Evolutionary conservation across 2,113 vertebrate genomes (phyloP).

Genomic region (Megaceryle torquata): DNA sequence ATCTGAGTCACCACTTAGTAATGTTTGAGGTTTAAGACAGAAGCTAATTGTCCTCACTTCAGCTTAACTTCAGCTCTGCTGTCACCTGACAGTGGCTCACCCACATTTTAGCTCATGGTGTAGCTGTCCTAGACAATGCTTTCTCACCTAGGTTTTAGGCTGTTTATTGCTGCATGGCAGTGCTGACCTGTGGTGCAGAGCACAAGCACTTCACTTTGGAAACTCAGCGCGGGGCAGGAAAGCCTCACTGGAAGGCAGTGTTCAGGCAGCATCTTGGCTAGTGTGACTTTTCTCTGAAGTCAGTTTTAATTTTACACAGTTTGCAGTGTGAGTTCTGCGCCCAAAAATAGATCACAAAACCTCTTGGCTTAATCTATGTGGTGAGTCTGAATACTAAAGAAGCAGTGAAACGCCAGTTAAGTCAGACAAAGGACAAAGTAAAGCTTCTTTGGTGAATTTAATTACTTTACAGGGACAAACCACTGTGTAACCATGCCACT

Average conservation of each 20-base stretch:
- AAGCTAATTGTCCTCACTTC: neutral
- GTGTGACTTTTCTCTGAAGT: fast-evolving
- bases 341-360: neutral
- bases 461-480: neutral
- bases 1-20: neutral
- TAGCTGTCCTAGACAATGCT: neutral
- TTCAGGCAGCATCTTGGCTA: neutral
- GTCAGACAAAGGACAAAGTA: neutral
- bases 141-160: neutral
- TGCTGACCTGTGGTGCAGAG: fast-evolving
- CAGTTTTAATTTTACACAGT: neutral
- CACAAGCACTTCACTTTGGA: neutral
- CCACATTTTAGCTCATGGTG: fast-evolving
- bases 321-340: neutral
- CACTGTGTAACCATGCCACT: neutral
- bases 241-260: neutral
- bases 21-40: neutral
- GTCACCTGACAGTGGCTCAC: fast-evolving
- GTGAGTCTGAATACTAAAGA: neutral
- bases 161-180: neutral
- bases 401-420: neutral
- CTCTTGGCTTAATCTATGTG: neutral
- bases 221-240: neutral
- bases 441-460: neutral
- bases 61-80: neutral